Percentiles rank a stretch among this genome's conserved stretches.
Evolutionary conservation across 2,113 vertebrate genomes (phyloP).

Genomic region (Onychorhynchus coronatus): DNA sequence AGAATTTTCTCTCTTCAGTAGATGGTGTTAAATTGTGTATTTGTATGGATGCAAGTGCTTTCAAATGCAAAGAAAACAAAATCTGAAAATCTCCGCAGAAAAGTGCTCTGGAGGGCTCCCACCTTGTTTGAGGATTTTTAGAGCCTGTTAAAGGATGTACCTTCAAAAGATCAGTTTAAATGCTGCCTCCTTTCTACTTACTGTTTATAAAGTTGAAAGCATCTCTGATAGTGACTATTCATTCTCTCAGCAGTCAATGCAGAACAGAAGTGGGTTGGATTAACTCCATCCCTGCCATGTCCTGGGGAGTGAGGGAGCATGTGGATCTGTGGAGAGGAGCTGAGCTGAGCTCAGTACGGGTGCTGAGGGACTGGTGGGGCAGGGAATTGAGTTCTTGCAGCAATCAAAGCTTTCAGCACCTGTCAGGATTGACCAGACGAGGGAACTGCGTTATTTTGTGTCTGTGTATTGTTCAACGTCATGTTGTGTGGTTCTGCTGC

Average conservation of each 20-base stretch:
- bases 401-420: neutral
- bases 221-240: constrained; percentile 23
- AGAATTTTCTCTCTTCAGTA: neutral
- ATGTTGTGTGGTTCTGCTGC: neutral
- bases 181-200: constrained; percentile 29
- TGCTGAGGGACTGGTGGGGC: neutral
- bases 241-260: neutral
- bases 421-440: fast-evolving
- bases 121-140: constrained; percentile 48
- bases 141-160: constrained; percentile 24
- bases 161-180: constrained; percentile 57
- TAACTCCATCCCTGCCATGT: neutral
- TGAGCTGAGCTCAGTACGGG: neutral
- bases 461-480: neutral
- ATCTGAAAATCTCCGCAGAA: constrained; percentile 14
- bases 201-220: constrained; percentile 53
- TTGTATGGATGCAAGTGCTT: neutral
- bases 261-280: constrained; percentile 9
- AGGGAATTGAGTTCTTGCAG: neutral
- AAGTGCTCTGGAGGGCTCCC: constrained; percentile 40
- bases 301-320: neutral
- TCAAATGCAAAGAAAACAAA: constrained; percentile 12
- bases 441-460: neutral
- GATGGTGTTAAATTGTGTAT: neutral
- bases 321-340: neutral